Evolutionary conservation across 2,797 vertebrate species (phyloP).

Genomic region (Tragopan temminckii): DNA sequence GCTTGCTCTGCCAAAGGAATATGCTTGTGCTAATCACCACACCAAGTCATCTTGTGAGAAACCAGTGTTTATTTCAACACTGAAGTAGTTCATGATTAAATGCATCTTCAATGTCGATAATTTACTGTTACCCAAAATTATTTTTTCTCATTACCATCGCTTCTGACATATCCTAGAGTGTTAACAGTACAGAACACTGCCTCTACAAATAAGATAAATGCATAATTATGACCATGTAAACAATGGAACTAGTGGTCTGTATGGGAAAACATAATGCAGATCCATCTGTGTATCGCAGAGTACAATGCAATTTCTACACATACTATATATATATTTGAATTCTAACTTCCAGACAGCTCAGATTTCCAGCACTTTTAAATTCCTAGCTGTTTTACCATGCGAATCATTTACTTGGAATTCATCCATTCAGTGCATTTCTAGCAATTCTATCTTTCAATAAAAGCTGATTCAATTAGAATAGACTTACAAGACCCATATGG

Average conservation of each 20-base stretch:
- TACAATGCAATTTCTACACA: not conserved
- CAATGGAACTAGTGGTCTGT: not conserved
- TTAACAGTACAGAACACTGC: not conserved
- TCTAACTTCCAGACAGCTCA: conserved; percentile 14
- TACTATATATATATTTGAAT: not conserved
- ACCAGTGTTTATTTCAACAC: not conserved
- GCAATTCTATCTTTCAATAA: conserved; percentile 59
- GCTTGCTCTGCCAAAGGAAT: conserved; percentile 23
- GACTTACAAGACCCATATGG: conserved; percentile 66
- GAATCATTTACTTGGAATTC: conserved; percentile 65
- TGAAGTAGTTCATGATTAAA: conserved; percentile 25
- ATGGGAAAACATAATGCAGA: not conserved
- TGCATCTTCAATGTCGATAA: not conserved
- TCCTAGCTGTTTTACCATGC: not conserved
- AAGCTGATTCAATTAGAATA: conserved; percentile 69
- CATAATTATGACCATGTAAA: conserved; percentile 4
- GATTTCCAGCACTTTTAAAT: conserved; percentile 27
- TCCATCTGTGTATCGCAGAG: not conserved
- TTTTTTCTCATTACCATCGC: conserved; percentile 27
- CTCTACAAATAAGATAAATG: not conserved
- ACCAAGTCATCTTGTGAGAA: conserved; percentile 21
- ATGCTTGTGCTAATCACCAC: conserved; percentile 29
- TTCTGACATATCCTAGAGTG: not conserved
- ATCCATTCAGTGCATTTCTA: conserved; percentile 65
- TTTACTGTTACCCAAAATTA: not conserved